Conservation (phyloP, 2,113 vertebrate genomes). For the Oncorhynchus tshawytscha region DNA sequence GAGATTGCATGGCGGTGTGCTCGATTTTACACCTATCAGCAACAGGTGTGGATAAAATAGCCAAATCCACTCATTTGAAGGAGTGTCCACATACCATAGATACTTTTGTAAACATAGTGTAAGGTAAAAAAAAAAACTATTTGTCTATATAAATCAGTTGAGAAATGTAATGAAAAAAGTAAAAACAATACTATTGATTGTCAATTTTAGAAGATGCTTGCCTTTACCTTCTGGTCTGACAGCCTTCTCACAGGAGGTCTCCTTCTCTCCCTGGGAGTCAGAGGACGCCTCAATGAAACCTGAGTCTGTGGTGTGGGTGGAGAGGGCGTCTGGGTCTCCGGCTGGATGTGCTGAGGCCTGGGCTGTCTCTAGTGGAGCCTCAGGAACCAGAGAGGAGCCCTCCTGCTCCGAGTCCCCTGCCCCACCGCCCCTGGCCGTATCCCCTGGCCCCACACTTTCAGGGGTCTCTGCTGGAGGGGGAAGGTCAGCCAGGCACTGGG, state of each 20-base stretch:
- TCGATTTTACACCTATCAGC: no score
- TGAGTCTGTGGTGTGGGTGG: conserved; percentile 77
- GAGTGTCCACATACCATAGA: no score
- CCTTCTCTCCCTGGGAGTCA: conserved; percentile 80
- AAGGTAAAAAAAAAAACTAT: no score
- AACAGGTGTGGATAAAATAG: no score
- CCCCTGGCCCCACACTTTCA: conserved; percentile 49
- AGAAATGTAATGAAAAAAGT: no score
- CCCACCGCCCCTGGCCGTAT: conserved; percentile 37
- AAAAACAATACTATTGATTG: no score
- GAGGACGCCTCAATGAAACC: conserved; percentile 79
- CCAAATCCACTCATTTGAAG: no score
- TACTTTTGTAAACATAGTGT: no score
- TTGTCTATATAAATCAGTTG: no score
- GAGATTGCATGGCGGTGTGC: no score
- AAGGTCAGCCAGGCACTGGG: conserved; percentile 62
- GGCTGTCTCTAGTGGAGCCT: conserved; percentile 18
- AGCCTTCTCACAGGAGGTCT: conserved; percentile 84
- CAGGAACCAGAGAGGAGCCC: conserved; percentile 12
- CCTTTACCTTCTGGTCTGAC: conserved; percentile 89
- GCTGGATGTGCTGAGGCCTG: conserved; percentile 57
- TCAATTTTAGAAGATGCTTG: neutral
- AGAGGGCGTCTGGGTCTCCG: conserved; percentile 62
- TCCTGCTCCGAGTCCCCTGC: conserved; percentile 25
- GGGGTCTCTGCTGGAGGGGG: conserved; percentile 59